Evolutionary conservation across 2,888 invertebrate species (phyloP).

Genomic region (Chymomyza procnemis): DNA sequence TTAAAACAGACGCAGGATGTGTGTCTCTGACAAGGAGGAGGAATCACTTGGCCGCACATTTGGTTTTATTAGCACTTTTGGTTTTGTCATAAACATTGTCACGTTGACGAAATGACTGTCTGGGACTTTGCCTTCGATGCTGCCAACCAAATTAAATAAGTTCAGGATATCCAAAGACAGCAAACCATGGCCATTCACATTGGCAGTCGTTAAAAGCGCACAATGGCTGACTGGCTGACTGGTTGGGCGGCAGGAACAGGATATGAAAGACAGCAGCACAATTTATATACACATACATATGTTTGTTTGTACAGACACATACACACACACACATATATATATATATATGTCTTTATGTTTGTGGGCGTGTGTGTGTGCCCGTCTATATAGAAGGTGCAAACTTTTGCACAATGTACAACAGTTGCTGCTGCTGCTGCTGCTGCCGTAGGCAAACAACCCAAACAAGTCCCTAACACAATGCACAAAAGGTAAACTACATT

Average conservation of each 20-base stretch:
- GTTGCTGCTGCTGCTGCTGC: slow-evolving; percentile 24
- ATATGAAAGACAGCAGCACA: not conserved
- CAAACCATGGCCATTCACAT: slow-evolving; percentile 13
- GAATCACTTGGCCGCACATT: not conserved
- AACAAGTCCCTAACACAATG: slow-evolving; percentile 18
- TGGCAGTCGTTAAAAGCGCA: slow-evolving; percentile 39
- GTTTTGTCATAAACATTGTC: slow-evolving; percentile 33
- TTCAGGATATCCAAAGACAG: slow-evolving; percentile 11
- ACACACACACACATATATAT: too few species aligned
- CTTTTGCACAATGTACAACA: slow-evolving; percentile 14
- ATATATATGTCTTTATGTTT: not conserved
- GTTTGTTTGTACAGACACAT: slow-evolving; percentile 16
- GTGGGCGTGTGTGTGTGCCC: not conserved
- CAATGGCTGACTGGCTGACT: slow-evolving; percentile 30
- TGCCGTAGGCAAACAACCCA: slow-evolving; percentile 4
- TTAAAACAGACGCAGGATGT: not conserved
- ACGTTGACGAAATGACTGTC: slow-evolving; percentile 19
- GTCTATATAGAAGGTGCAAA: slow-evolving; percentile 22
- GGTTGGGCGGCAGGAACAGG: slow-evolving; percentile 3
- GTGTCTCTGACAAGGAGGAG: not conserved
- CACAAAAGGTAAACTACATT: slow-evolving; percentile 43
- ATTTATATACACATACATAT: not conserved
- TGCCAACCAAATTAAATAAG: slow-evolving; percentile 40
- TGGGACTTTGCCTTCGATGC: not conserved
- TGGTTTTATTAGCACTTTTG: slow-evolving; percentile 30